Conservation (phyloP, 2,888 invertebrate species). For the Sarcophaga caerulescens region DNA sequence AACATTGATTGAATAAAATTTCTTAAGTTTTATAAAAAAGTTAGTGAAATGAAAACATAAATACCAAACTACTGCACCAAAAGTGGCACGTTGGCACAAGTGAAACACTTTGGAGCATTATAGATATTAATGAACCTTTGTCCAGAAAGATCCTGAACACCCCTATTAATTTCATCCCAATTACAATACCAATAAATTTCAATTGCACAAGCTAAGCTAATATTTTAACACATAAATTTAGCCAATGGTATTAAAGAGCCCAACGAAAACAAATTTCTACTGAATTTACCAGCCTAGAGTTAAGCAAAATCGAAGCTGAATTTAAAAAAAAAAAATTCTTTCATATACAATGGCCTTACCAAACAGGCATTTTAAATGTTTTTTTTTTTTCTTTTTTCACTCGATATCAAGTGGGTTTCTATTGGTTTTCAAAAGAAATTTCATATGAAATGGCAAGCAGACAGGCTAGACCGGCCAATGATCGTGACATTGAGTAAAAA, state of each 20-base stretch:
- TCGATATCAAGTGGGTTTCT: slow-evolving; percentile 7
- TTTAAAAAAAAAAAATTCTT: slow-evolving; percentile 19
- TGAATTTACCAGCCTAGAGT: neutral
- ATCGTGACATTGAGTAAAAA: slow-evolving; percentile 39
- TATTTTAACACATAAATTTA: slow-evolving; percentile 14
- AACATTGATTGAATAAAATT: too few relatives aligned
- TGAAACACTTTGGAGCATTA: too few relatives aligned
- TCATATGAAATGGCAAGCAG: neutral
- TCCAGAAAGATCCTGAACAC: neutral
- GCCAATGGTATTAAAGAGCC: neutral
- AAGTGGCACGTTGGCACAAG: too few relatives aligned
- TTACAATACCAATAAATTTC: slow-evolving; percentile 30
- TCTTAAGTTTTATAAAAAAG: too few relatives aligned
- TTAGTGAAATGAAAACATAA: too few relatives aligned
- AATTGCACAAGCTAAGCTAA: slow-evolving; percentile 10
- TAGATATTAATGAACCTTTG: too few relatives aligned
- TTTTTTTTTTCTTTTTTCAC: neutral
- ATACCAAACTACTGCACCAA: too few relatives aligned
- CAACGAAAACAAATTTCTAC: neutral
- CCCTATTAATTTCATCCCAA: neutral
- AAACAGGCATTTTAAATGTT: slow-evolving; percentile 7
- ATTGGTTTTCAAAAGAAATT: slow-evolving; percentile 47
- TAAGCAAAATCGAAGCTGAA: neutral
- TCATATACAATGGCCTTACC: slow-evolving; percentile 18
- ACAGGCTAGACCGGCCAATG: neutral